A percentile compares a stretch with the other conserved stretches of the same genome.
phyloP scores from a whole-genome alignment of 2,113 vertebrate genomes.

The Prionailurus bengalensis region DNA sequence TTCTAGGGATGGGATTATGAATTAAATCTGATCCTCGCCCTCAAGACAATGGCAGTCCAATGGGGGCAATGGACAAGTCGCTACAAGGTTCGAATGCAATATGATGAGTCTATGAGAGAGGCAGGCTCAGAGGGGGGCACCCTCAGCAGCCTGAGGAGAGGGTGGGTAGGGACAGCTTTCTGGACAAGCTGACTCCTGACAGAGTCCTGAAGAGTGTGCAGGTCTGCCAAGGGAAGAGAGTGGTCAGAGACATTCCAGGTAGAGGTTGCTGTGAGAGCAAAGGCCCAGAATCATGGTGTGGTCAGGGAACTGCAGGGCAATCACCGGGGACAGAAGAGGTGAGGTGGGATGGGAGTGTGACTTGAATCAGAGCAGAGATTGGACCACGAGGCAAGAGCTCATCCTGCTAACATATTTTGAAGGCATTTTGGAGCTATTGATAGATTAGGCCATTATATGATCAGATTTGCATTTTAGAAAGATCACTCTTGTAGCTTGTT shows the following conservation, averaged over 20 bases:
- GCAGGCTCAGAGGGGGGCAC: background rate
- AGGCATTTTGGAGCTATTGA: background rate
- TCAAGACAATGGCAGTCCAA: background rate
- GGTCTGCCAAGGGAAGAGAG: background rate
- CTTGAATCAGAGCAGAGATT: background rate
- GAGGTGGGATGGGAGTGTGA: background rate
- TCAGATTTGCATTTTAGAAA: background rate
- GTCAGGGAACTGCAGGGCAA: background rate
- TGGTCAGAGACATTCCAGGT: background rate
- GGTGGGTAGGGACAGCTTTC: background rate
- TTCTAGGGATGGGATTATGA: background rate
- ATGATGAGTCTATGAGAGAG: background rate
- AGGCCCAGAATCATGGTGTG: background rate
- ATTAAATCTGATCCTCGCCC: background rate
- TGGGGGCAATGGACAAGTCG: background rate
- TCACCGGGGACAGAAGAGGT: background rate
- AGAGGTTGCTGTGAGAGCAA: background rate
- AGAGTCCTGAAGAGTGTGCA: background rate
- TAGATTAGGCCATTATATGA: background rate
- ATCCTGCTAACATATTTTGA: background rate
- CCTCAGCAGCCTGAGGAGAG: background rate
- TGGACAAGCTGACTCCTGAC: background rate
- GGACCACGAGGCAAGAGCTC: background rate
- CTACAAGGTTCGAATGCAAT: background rate
- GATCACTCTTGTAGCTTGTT: background rate